Evolutionary conservation across 2,797 vertebrate species (phyloP), one percentile per base, ranked within the genome.

Genomic region (Periparus ater): DNA sequence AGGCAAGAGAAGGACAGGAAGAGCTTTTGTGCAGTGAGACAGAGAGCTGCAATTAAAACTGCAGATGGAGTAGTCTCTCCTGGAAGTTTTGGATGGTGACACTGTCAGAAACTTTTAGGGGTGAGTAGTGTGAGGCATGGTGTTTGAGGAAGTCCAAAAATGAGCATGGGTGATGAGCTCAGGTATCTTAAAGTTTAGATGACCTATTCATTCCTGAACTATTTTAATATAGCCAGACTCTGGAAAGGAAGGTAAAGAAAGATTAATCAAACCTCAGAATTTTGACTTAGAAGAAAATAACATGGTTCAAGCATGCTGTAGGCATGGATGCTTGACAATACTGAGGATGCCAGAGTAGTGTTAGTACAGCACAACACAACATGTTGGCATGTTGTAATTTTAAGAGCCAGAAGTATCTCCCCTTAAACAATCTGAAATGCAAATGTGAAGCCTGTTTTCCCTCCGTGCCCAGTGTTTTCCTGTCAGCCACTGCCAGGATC

Each of bases 351-450:
- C 62, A 94, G 73, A 78, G 47, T 11, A 66, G 51, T 7, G 54
- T 78, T 72, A 89, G 40, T 15, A 29, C 32, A 92, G 78, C 51
- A 93, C 84, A 93, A 82, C 75, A 65, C 51, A 86, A 74, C 22
- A 65, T 5, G 21, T 36, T 92, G 79, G 85, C 91, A 95, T 62
- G 79, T 78, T 55, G 73, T 93, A 94, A 90, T 91, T 95, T 92
- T 81, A 84, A 81, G 10, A 95, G 22, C 34, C 89, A 94, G 79
- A 89, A 95, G 58, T 58, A 89, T 75, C 70, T 92, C 40, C 44
- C 58, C 54, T 90, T 89, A 95, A 94, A 91, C 61, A 93, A 78
- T 78, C 82, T 88, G 85, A 94, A 94, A 94, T 88, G 47, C 55
- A 95, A 84, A 94, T 90, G 27, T 66, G 66, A 90, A 85, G 72